Evolutionary conservation across 2,888 invertebrate genomes (phyloP), one percentile per base, ranked within the genome.

Genomic region (Drosophila cognata): DNA sequence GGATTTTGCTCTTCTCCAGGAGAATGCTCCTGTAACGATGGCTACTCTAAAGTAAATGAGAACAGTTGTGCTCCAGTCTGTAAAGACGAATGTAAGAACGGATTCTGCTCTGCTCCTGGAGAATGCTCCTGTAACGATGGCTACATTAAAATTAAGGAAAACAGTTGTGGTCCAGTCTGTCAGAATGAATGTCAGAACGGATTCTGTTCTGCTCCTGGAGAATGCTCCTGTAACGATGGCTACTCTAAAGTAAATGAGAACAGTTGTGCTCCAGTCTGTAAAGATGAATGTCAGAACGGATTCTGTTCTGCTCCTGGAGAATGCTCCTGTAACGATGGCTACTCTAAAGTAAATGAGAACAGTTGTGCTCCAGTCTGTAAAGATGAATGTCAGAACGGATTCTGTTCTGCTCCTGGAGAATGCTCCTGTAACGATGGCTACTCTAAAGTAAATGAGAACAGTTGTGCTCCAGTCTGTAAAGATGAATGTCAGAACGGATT

Each of bases 11-110:
- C 13, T 13, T 11, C 29, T 2, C 68, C 68, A n/a, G 68, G 52
- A 3, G 21, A 43, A 11, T 69, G 68, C n/a, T n/a, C 43, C 6
- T 69, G 68, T 4, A 8, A 33, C 1, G 10, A 53, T 16, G 70
- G 70, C 0, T 70, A 43, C 13, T n/a, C 21, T 2, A 16, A 43
- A 43, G 2, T 46, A 16, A 51, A 11, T 36, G 59, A 28, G 16
- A 66, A 33, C 43, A 71, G 29, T 2, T 92, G 92, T 53, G 73
- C 75, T 11, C 91, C 93, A 0, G 59, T 89, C 2, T 94, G 94
- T 74, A 80, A 91, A 0, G 46, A 25, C 4, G 75, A 38, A 6
- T 79, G 79, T 50, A 33, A 41, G 28, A 73, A 79, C 41, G 79
- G 78, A 5, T 51, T 21, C n/a, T 79, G 79, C 35, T 55, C 31